Conservation (phyloP, 2,888 invertebrate genomes). For the Incurvaria masculella region DNA sequence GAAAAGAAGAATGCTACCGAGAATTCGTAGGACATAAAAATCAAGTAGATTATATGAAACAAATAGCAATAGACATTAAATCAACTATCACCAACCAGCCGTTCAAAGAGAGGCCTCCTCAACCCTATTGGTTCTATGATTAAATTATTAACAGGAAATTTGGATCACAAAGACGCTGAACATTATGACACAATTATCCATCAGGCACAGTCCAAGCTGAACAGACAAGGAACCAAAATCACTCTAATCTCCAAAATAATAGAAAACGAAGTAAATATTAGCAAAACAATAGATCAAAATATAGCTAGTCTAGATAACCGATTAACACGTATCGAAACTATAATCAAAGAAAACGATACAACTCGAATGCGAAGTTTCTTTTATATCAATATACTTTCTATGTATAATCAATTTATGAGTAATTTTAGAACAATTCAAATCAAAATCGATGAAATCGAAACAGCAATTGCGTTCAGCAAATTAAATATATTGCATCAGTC, state of each 20-base stretch:
- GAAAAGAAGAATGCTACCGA: not conserved
- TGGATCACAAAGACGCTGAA: not conserved
- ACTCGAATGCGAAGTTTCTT: not conserved
- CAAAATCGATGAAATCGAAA: slow-evolving; percentile 10
- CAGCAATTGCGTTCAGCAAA: slow-evolving; percentile 13
- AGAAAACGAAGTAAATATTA: not conserved
- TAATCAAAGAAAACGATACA: not conserved
- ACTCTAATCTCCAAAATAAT: not conserved
- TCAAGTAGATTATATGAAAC: not conserved
- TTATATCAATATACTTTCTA: not conserved
- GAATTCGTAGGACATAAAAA: not conserved
- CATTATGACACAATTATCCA: not conserved
- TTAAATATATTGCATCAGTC: not conserved
- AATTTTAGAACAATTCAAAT: slow-evolving; percentile 11
- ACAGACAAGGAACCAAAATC: not conserved
- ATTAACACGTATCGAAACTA: not conserved
- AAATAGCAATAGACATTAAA: not conserved
- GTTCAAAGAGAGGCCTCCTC: not conserved
- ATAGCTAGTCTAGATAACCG: not conserved
- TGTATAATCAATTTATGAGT: slow-evolving; percentile 1
- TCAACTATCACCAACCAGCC: not conserved
- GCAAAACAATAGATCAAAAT: not conserved
- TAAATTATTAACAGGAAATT: not conserved
- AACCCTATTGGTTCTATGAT: not conserved
- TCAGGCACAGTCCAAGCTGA: not conserved